Evolutionary conservation across 1,140 invertebrate genomes (phyloP).

Genomic region (Lepidurus packardi): DNA sequence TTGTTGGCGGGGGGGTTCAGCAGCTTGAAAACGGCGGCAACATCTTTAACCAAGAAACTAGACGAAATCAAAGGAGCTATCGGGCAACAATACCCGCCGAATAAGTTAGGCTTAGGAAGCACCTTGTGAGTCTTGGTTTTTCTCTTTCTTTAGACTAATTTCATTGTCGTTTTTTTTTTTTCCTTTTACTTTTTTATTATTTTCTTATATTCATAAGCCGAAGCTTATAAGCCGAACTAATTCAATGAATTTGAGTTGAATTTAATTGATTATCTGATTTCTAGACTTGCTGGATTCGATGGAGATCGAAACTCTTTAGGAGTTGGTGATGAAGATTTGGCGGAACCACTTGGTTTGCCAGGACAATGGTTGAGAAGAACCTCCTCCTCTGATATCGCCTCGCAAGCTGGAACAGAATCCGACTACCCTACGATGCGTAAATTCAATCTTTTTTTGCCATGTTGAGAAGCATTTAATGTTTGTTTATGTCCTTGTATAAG

Average conservation of each 20-base stretch:
- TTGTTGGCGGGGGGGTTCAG: constrained; percentile 75
- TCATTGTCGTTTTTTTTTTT: no score
- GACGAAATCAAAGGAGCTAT: constrained; percentile 90
- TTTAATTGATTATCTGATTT: not conserved
- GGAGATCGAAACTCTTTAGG: not conserved
- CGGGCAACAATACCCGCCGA: constrained; percentile 66
- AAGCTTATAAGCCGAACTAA: not conserved
- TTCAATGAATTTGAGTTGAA: no score
- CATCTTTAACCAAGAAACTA: constrained; percentile 76
- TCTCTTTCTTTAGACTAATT: not conserved
- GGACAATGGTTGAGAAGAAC: constrained; percentile 32
- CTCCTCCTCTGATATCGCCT: constrained; percentile 30
- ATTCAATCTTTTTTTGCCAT: not conserved
- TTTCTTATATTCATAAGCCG: not conserved
- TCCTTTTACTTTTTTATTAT: not conserved
- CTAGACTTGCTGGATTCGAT: constrained; percentile 32
- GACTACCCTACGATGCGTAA: constrained; percentile 1
- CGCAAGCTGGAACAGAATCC: constrained; percentile 24
- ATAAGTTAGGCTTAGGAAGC: constrained; percentile 33
- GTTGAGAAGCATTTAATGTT: not conserved
- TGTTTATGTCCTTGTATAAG: not conserved
- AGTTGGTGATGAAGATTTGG: not conserved
- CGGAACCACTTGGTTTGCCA: not conserved
- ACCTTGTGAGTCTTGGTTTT: constrained; percentile 33
- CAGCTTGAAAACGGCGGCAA: constrained; percentile 78